phyloP scores from a whole-genome alignment of 2,797 vertebrate species.

The Caiman crocodilus region DNA sequence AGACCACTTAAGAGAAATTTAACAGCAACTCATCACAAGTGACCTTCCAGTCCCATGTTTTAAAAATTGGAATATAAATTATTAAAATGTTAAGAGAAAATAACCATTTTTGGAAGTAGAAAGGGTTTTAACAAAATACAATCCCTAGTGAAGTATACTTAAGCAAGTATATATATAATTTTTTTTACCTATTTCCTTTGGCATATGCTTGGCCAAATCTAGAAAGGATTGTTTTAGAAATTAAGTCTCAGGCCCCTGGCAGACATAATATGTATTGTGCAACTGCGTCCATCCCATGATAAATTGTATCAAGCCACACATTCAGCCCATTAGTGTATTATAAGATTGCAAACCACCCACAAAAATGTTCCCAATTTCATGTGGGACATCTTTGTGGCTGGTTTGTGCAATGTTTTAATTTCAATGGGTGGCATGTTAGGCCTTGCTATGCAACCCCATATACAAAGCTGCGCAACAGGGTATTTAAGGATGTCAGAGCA shows the following conservation, averaged over 20 bases:
- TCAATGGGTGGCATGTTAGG: no score
- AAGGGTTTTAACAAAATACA: neutral
- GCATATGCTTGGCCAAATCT: conserved; percentile 49
- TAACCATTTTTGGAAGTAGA: neutral
- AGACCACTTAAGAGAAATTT: conserved; percentile 5
- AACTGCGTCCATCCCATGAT: neutral
- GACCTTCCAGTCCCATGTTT: neutral
- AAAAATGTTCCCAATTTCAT: no score
- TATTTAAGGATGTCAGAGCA: no score
- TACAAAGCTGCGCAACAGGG: no score
- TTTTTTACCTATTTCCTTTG: conserved; percentile 60
- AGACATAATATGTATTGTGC: neutral
- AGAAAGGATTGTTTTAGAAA: neutral
- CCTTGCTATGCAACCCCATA: no score
- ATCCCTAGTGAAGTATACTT: neutral
- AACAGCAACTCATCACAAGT: neutral
- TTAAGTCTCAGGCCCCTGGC: neutral
- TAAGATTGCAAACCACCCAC: no score
- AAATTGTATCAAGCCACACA: no score
- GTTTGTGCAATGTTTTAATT: no score
- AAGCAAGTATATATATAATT: neutral
- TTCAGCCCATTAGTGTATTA: no score
- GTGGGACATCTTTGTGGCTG: no score
- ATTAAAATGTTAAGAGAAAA: neutral
- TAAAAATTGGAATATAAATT: neutral